These are phyloP conservation scores for Drosophila busckii DNA, from an alignment of 1,140 invertebrate species.

Conservation along the genomic window DNA sequence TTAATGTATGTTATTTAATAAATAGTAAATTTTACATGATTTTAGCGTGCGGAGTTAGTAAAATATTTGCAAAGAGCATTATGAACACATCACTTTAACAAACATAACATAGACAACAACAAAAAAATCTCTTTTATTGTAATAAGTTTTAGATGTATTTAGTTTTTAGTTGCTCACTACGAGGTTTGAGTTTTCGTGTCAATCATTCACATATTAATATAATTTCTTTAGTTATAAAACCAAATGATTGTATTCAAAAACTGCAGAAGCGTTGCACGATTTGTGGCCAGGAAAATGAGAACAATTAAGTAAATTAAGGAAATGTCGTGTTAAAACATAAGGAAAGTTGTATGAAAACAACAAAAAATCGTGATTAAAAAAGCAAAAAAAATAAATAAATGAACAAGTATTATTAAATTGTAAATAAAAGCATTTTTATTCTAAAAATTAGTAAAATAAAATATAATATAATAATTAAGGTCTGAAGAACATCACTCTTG, in stretches of 20 bases:
- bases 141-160: slow-evolving; percentile 27
- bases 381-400: slow-evolving; percentile 68
- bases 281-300: slow-evolving; percentile 16
- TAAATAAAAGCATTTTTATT: slow-evolving; percentile 18
- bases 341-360: slow-evolving; percentile 55
- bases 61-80: slow-evolving; percentile 57
- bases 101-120: slow-evolving; percentile 30
- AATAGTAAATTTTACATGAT: slow-evolving; percentile 69
- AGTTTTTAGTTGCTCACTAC: slow-evolving; percentile 5
- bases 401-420: slow-evolving; percentile 72
- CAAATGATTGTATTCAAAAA: slow-evolving; percentile 31
- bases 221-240: slow-evolving; percentile 42
- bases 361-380: slow-evolving; percentile 66
- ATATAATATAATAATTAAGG: no score
- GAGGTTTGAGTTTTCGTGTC: no score
- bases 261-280: slow-evolving; percentile 8
- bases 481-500: no score
- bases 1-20: slow-evolving; percentile 49
- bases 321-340: slow-evolving; percentile 44
- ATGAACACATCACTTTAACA: slow-evolving; percentile 14
- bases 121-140: slow-evolving; percentile 20
- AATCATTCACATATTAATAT: slow-evolving; percentile 64
- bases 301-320: slow-evolving; percentile 37
- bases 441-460: background rate
- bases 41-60: slow-evolving; percentile 66